phyloP scores from a whole-genome alignment of 2,113 vertebrate genomes.

The Prolemur simus region DNA sequence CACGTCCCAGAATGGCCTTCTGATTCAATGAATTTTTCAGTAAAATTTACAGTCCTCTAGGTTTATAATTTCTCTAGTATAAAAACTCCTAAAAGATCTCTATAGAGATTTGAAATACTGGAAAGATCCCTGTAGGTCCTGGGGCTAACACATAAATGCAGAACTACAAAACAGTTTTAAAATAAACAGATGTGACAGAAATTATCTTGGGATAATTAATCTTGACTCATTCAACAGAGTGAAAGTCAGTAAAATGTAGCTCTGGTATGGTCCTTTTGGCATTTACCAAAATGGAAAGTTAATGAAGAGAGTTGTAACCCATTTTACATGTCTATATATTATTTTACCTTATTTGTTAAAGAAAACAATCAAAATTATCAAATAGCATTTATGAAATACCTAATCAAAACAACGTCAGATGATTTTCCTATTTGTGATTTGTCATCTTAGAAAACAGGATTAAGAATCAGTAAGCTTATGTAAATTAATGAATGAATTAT shows the following conservation, averaged over 20 bases:
- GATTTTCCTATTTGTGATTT: not conserved
- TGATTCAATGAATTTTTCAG: not conserved
- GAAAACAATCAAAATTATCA: not conserved
- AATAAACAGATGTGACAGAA: not conserved
- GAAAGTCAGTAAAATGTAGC: not conserved
- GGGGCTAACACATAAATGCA: not conserved
- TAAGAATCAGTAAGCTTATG: not conserved
- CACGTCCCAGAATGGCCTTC: not conserved
- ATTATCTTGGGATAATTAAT: not conserved
- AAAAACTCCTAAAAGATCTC: not conserved
- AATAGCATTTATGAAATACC: not conserved
- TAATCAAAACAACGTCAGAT: not conserved
- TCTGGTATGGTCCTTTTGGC: not conserved
- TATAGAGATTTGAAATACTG: not conserved
- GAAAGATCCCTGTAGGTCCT: not conserved
- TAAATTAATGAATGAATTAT: conserved; percentile 1
- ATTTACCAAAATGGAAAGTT: not conserved
- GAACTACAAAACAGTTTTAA: not conserved
- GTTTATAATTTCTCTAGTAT: not conserved
- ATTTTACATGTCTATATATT: not conserved
- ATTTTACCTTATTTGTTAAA: conserved; percentile 22
- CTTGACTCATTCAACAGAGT: not conserved
- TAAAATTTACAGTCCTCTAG: not conserved
- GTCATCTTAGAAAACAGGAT: not conserved
- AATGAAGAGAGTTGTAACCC: not conserved